Percentiles rank a stretch among this genome's conserved stretches.
Evolutionary conservation across 37 sponge, comb jelly and placozoan genomes (phyloP).

Genomic region (Oopsacas minuta): DNA sequence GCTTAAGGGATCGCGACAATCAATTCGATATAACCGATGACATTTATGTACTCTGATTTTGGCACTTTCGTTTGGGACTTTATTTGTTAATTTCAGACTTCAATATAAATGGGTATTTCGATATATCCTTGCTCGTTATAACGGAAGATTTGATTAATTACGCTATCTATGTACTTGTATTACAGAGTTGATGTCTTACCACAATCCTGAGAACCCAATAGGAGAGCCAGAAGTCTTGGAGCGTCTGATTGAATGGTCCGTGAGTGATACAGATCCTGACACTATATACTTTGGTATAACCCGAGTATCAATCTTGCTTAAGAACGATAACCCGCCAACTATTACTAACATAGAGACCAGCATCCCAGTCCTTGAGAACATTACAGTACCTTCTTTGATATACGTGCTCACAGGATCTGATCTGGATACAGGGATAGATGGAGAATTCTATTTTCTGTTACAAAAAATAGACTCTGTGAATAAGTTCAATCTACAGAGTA

Average conservation of each 20-base stretch:
- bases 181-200: not conserved
- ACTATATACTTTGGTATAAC: not conserved
- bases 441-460: not conserved
- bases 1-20: no score
- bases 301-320: not conserved
- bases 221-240: not conserved
- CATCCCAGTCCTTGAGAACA: not conserved
- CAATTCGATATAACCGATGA: no score
- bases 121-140: no score
- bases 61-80: no score
- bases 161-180: not conserved
- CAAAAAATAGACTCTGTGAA: not conserved
- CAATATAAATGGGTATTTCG: no score
- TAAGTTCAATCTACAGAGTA: not conserved
- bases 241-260: not conserved
- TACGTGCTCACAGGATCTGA: not conserved
- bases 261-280: not conserved
- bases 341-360: not conserved
- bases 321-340: not conserved
- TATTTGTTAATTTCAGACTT: no score
- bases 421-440: not conserved
- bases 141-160: no score
- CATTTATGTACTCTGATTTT: no score
- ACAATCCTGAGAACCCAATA: not conserved
- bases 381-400: not conserved